phyloP scores from a whole-genome alignment of 2,797 vertebrate genomes.

The Arctocebus calabarensis region DNA sequence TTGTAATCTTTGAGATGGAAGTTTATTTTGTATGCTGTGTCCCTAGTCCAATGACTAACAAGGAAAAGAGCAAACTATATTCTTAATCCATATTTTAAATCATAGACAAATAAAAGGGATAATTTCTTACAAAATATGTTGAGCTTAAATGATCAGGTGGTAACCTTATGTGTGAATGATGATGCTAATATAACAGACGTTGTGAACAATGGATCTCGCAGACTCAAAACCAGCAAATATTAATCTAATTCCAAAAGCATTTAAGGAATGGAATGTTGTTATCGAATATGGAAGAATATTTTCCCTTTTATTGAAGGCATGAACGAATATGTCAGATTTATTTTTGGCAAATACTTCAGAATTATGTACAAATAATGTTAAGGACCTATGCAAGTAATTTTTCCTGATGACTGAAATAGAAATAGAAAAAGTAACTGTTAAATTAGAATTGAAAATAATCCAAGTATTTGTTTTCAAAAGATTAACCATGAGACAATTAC shows the following conservation, averaged over 20 bases:
- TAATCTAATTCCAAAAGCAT: neutral
- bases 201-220: neutral
- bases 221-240: neutral
- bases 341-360: neutral
- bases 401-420: neutral
- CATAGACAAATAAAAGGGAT: neutral
- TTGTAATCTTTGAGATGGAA: neutral
- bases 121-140: slow-evolving; percentile 8
- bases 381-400: neutral
- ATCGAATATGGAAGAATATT: neutral
- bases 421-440: neutral
- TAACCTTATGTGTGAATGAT: neutral
- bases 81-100: neutral
- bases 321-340: neutral
- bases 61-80: neutral
- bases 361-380: slow-evolving; percentile 4
- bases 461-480: slow-evolving; percentile 1
- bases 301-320: neutral
- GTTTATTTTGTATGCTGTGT: neutral
- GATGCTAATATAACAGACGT: neutral
- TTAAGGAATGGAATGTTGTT: neutral
- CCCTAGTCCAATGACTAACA: neutral
- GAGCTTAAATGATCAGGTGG: neutral
- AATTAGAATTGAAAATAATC: neutral
- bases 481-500: neutral